Percentiles rank a stretch among this genome's conserved stretches.
Evolutionary conservation across 2,797 vertebrate genomes (phyloP).

Genomic region (Spizella passerina): DNA sequence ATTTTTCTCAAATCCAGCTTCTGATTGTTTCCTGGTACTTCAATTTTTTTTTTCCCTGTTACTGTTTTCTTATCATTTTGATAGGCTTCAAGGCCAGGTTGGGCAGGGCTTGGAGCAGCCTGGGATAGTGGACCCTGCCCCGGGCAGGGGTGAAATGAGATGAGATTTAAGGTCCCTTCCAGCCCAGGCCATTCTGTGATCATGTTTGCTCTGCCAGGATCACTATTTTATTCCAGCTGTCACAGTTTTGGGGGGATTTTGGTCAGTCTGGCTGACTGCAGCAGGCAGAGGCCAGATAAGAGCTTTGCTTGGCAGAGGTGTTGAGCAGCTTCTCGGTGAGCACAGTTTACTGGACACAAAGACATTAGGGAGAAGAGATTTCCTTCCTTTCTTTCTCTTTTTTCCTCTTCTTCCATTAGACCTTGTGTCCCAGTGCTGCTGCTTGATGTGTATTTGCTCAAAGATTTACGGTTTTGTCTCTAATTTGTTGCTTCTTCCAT

Average conservation of each 20-base stretch:
- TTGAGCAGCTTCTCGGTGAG: not conserved
- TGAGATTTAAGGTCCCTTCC: not conserved
- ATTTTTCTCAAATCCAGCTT: not conserved
- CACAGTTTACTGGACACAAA: not conserved
- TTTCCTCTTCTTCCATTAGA: not conserved
- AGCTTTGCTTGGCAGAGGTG: not conserved
- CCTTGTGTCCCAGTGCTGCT: not conserved
- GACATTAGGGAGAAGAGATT: not conserved
- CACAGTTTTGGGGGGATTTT: not conserved
- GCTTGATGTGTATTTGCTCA: not conserved
- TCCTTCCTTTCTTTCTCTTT: not conserved
- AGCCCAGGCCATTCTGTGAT: not conserved
- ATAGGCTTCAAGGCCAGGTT: not conserved
- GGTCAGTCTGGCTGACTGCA: not conserved
- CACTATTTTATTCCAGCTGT: not conserved
- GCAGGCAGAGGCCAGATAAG: not conserved
- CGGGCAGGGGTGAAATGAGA: not conserved
- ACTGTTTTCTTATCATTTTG: not conserved
- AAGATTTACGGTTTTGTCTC: not conserved
- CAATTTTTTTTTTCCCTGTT: rapidly evolving
- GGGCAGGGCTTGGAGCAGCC: not conserved
- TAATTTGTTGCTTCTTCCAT: not conserved
- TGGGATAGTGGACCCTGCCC: not conserved
- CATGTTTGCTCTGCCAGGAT: not conserved
- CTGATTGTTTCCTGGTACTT: not conserved